Base-by-base conservation (phyloP, 2,797 vertebrate genomes). In the Decapterus maruadsi region DNA sequence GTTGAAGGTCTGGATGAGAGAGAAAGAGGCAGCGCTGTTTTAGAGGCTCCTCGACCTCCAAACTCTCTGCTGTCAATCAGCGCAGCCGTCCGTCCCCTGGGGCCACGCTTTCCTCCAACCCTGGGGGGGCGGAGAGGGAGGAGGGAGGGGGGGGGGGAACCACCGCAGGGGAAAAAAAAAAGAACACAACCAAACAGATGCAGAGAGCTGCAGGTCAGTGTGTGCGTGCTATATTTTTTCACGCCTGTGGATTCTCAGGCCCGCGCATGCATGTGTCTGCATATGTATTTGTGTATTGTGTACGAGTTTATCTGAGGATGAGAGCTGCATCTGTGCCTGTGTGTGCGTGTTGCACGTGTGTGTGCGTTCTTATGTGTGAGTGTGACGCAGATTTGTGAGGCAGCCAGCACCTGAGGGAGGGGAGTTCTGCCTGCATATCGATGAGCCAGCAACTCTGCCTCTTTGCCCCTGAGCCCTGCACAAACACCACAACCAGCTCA, bases 1-100 rank as follows among this genome's bases (percentile, higher is more conserved):
- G 80, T 77, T 75, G 81, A 73, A 83, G 82, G 89, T 84, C 76
- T 80, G 75, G 83, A 87, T 84, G 86, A 86, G 81, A 86, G 79
- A 86, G 86, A 87, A 82, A 85, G 80, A 88, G 68, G 68, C 79
- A 81, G 83, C n/a, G 57, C 78, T 86, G 85, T 92, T 95, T 94
- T 89, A 90, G 88, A 94, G 90, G 88, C 90, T 91, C 82, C 90
- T 93, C 90, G 92, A 95, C 93, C 94, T 94, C 92, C 93, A 92
- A 93, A 95, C 92, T 92, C 94, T 82, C 91, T 86, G 90, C 94
- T 96, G 95, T 95, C 95, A 95, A 94, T 95, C 94, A 95, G 64
- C 69, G 75, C 90, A 92, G 91, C 89, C 86, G 87, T 86, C 73
- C 66, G 56, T 94, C 93, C 94, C 94, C 86, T 65, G 90, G 92